Base-by-base conservation (phyloP, 2,113 vertebrate species). In the Callospermophilus lateralis region DNA sequence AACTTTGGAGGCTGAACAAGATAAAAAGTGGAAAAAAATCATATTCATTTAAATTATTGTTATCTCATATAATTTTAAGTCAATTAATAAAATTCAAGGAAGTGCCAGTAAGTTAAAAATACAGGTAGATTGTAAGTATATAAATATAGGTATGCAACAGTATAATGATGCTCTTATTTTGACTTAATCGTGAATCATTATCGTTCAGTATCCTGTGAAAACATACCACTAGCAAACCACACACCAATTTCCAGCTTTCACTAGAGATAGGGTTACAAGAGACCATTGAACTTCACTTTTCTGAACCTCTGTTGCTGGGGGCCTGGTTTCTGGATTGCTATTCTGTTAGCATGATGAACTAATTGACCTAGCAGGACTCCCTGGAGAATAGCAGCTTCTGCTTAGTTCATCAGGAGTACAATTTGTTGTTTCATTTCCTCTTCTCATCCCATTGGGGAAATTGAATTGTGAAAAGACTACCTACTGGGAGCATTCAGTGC, bases 391-490 rank as follows among this genome's bases (percentile, higher is more conserved):
- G 96, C 95, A 95, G 98, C 97, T 98, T 98, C 98, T 98, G 98
- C 98, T 98, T 97, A 98, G 98, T 98, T 98, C 98, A 98, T 98
- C 98, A 98, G 96, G 97, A 98, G 93, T 68, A 97, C 98, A 98
- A 97, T 98, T 98, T 98, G 98, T 98, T 99, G 98, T 98, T 98
- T 98, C 98, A 98, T 99, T 99, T 99, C 98, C 98, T 98, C 98
- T 97, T 97, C 6, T 24, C 77, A 95, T 98, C 97, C 98, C 98
- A 90, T 96, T 97, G 98, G 98, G 98, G 97, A 98, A 97, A 98
- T 9, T 98, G 98, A 98, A 98, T 98, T 98, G 98, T 98, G 98
- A 98, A 98, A 98, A 97, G 98, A 55, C 97, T 98, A 97, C 98
- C 98, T 98, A 97, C 98, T 98, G 98, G 97, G 98, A 98, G 72